These are phyloP conservation scores for Phrixothrix hirtus DNA, from an alignment of 2,888 invertebrate species.

Conservation along the genomic window DNA sequence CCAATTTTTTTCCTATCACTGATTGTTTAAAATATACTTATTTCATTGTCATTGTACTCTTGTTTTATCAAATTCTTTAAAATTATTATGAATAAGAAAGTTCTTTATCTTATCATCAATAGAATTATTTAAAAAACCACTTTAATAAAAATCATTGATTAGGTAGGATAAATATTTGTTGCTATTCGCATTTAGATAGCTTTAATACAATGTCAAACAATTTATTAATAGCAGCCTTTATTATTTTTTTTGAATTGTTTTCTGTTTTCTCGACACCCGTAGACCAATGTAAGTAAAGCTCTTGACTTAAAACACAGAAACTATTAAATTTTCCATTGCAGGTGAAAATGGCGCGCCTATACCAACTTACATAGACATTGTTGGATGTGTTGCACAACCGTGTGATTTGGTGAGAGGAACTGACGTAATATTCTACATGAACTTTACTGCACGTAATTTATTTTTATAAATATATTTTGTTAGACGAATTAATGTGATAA, in stretches of 20 bases:
- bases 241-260: background rate
- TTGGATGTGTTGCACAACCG: slow-evolving; percentile 30
- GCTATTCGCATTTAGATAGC: too few relatives aligned
- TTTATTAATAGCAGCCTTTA: background rate
- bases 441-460: slow-evolving; percentile 37
- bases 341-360: slow-evolving; percentile 25
- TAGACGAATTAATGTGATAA: too few relatives aligned
- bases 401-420: slow-evolving; percentile 26
- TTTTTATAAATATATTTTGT: too few relatives aligned
- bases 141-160: too few relatives aligned
- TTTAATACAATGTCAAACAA: background rate
- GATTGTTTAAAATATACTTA: too few relatives aligned
- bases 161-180: too few relatives aligned
- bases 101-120: too few relatives aligned
- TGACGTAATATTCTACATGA: slow-evolving; percentile 23
- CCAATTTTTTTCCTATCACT: too few relatives aligned
- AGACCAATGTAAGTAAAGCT: slow-evolving; percentile 23
- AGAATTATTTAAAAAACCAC: too few relatives aligned
- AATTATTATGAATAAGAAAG: too few relatives aligned
- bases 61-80: too few relatives aligned
- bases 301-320: background rate
- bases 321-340: slow-evolving; percentile 3
- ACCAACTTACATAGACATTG: slow-evolving; percentile 26
- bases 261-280: slow-evolving; percentile 10
- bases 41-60: too few relatives aligned